phyloP scores from a whole-genome alignment of 2,888 invertebrate genomes.

The Automeris io region DNA sequence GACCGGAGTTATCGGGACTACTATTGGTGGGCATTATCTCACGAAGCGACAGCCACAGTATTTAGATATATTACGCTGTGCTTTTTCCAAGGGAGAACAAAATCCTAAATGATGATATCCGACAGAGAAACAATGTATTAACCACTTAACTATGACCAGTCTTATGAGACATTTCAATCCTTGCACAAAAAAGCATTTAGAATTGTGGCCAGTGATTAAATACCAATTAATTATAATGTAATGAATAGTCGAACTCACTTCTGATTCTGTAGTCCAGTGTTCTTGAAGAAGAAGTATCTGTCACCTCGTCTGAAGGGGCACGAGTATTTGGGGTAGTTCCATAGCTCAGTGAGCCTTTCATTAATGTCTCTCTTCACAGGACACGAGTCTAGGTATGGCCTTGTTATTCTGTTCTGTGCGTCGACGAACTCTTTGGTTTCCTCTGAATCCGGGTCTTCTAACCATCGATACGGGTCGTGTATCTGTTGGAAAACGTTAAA shows the following conservation, averaged over 20 bases:
- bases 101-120: too few species aligned
- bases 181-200: too few species aligned
- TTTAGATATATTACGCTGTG: too few species aligned
- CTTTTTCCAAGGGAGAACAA: too few species aligned
- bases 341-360: slow-evolving; percentile 88
- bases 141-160: too few species aligned
- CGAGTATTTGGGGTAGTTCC: slow-evolving; percentile 98
- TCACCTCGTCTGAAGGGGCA: slow-evolving; percentile 89
- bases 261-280: slow-evolving; percentile 97
- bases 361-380: slow-evolving; percentile 84
- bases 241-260: slow-evolving; percentile 73
- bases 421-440: slow-evolving; percentile 95
- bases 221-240: not conserved
- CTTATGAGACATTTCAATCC: too few species aligned
- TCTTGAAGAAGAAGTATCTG: slow-evolving; percentile 93
- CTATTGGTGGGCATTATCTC: too few species aligned
- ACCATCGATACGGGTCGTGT: slow-evolving; percentile 94
- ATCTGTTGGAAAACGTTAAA: slow-evolving; percentile 74
- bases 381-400: slow-evolving; percentile 89
- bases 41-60: too few species aligned
- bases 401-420: slow-evolving; percentile 91
- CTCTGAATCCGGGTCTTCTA: slow-evolving; percentile 95
- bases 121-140: too few species aligned
- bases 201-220: too few species aligned
- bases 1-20: too few species aligned